Percentiles rank a stretch among this genome's conserved stretches.
Conservation (phyloP, 2,888 invertebrate genomes). For the Tiliacea aurago region DNA sequence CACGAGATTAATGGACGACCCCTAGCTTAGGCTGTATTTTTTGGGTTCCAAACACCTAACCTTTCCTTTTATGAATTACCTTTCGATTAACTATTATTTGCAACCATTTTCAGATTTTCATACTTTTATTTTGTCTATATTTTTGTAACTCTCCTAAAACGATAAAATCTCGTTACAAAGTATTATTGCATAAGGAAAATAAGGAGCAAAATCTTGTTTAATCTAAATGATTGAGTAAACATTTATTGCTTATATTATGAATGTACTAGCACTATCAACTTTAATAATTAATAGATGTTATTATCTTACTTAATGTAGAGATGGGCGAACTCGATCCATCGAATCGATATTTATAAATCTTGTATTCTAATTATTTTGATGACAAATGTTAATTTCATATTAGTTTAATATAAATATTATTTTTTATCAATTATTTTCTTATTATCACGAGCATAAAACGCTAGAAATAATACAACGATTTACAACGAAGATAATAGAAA, state of each 20-base stretch:
- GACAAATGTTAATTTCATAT: background rate
- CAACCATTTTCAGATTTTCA: background rate
- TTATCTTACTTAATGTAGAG: slow-evolving; percentile 53
- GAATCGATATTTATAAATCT: slow-evolving; percentile 4
- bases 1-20: no score
- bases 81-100: background rate
- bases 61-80: no score
- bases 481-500: no score
- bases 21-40: background rate
- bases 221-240: slow-evolving; percentile 35
- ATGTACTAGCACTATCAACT: slow-evolving; percentile 30
- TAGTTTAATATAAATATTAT: background rate
- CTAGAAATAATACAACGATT: no score
- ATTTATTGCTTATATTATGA: slow-evolving; percentile 43
- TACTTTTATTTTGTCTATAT: background rate
- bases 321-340: background rate
- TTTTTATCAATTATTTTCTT: background rate
- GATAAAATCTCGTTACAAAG: slow-evolving; percentile 11
- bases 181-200: slow-evolving; percentile 47
- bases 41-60: background rate
- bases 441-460: background rate
- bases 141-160: slow-evolving; percentile 2
- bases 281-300: slow-evolving; percentile 28
- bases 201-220: slow-evolving; percentile 33
- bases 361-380: background rate